Conservation (phyloP, 2,888 invertebrate genomes). For the Eugnorisma glareosa region DNA sequence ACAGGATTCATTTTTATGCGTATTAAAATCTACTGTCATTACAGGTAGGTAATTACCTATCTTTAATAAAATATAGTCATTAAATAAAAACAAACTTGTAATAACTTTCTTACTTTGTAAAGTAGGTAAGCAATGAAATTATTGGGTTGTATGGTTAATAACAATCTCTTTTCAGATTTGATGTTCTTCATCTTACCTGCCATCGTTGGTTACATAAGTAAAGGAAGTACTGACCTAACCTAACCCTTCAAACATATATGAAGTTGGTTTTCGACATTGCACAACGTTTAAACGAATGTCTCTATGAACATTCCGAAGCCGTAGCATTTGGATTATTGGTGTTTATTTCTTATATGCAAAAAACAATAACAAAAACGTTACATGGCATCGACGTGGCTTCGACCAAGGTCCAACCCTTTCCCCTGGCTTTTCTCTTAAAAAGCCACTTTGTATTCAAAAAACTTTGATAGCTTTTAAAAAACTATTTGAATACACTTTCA, state of each 20-base stretch:
- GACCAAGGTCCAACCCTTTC: conserved; percentile 18
- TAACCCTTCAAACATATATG: background rate
- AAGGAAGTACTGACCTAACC: background rate
- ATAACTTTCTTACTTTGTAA: no score
- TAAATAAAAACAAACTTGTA: no score
- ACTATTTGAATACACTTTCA: conserved; percentile 53
- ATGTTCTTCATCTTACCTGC: background rate
- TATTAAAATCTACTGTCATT: no score
- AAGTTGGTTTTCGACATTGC: background rate
- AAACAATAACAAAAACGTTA: conserved; percentile 12
- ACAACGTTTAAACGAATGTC: background rate
- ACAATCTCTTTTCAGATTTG: background rate
- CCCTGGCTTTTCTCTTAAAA: conserved; percentile 40
- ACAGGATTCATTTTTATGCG: no score
- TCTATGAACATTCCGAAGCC: background rate
- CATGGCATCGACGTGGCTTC: conserved; percentile 3
- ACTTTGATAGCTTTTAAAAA: conserved; percentile 61
- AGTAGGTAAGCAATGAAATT: no score
- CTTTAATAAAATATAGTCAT: no score
- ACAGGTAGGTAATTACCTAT: no score
- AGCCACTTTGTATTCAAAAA: conserved; percentile 65
- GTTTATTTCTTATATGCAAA: conserved; percentile 6
- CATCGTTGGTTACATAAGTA: background rate
- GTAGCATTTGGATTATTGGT: background rate
- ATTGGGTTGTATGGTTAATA: no score